phyloP scores from a whole-genome alignment of 2,888 invertebrate genomes.

The Trissonchulus latispiculum region DNA sequence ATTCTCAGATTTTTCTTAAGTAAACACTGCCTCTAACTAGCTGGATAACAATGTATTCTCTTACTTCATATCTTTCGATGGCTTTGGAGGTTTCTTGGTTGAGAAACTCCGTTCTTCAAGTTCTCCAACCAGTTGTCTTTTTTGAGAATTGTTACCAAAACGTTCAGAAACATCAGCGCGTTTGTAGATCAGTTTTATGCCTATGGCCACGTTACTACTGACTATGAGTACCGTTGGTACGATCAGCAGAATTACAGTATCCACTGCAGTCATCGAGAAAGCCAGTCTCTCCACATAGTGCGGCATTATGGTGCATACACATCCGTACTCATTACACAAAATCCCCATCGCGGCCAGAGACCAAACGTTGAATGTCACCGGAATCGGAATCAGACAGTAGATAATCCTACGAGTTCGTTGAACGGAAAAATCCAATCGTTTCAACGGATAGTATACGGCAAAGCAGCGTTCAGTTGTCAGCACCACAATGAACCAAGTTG shows the following conservation, averaged over 20 bases:
- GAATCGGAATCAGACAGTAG: background rate
- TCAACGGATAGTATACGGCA: slow-evolving; percentile 8
- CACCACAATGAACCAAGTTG: slow-evolving; percentile 14
- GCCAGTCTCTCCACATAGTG: background rate
- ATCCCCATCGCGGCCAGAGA: slow-evolving; percentile 2
- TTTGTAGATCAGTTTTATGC: background rate
- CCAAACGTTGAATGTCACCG: slow-evolving; percentile 12
- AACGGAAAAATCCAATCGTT: background rate
- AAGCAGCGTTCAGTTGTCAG: slow-evolving; percentile 9
- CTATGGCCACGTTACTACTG: background rate
- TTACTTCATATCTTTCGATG: too few relatives aligned
- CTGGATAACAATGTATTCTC: too few relatives aligned
- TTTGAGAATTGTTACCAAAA: too few relatives aligned
- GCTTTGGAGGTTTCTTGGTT: too few relatives aligned
- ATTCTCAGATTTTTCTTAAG: too few relatives aligned
- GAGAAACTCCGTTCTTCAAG: too few relatives aligned
- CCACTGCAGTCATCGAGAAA: slow-evolving; percentile 10
- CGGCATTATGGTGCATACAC: background rate
- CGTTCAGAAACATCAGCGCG: background rate
- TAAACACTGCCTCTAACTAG: too few relatives aligned
- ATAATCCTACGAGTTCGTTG: background rate
- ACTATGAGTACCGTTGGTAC: slow-evolving; percentile 1
- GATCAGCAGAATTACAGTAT: slow-evolving; percentile 4
- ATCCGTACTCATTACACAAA: too few relatives aligned
- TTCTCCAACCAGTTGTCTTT: too few relatives aligned